Base-by-base conservation (phyloP, 1,140 invertebrate species). In the Sitodiplosis mosellana region DNA sequence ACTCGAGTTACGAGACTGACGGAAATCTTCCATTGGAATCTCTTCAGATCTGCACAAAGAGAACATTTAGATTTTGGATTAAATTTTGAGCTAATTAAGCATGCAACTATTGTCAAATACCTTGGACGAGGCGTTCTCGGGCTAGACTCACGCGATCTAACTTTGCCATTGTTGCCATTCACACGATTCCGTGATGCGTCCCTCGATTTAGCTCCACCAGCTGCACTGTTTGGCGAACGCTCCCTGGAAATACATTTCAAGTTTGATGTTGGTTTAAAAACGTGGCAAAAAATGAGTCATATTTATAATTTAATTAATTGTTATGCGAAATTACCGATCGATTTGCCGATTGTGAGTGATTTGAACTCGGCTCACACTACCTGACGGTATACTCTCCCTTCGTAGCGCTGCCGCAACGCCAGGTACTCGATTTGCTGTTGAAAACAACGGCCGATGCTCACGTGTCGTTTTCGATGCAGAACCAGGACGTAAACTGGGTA, bases 21-120 rank as follows among this genome's bases (percentile, higher is more conserved):
- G 71, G 59, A 84, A 80, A 54, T 83, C 80, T 59, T 89, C 86
- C 4, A 91, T 58, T 0, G 85, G 87, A 36, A 91, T 91, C 56
- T 90, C 86, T 58, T 84, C 82, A 41, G 77, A 83, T 18, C 77
- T 64, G 27, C n/a, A 22, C 10, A 36, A 33, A 36, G 14, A 41
- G 19, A 3, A 21, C 37, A 40, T n/a, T 40, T 40, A n/a, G 12
- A 15, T 40, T n/a, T 18, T 40, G n/a, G n/a, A n/a, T n/a, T n/a
- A 8, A 48, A 17, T 27, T 2, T 43, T 47, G 19, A 20, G 34
- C 12, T 10, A 19, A n/a, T 33, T 46, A 34, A 48, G 34, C 10
- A 11, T 37, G 18, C 49, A 37, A 20, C n/a, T n/a, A n/a, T n/a
- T n/a, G n/a, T n/a, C n/a, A 50, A 46, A 6, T 47, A 63, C 61